Evolutionary conservation across 2,797 vertebrate species (phyloP).

Genomic region (Thaleichthys pacificus): DNA sequence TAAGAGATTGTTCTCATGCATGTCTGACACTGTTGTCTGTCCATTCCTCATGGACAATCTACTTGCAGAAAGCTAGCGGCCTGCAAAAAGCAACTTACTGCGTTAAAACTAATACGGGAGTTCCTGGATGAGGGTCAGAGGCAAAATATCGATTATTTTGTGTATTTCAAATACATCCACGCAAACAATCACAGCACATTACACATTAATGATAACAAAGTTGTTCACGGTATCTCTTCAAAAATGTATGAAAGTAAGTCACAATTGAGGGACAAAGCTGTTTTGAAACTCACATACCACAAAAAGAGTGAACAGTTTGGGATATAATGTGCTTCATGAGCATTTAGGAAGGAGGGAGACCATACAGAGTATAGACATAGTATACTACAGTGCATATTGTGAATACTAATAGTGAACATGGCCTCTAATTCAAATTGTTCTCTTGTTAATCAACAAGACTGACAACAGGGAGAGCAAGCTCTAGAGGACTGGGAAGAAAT

Average conservation of each 20-base stretch:
- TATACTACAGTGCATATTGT: constrained; percentile 41
- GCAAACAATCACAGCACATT: too few species aligned
- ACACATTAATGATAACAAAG: too few species aligned
- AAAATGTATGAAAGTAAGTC: background rate
- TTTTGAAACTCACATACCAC: constrained; percentile 36
- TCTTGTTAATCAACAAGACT: constrained; percentile 70
- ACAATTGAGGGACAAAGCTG: constrained; percentile 21
- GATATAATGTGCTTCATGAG: constrained; percentile 22
- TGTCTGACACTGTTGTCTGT: too few species aligned
- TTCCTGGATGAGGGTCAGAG: too few species aligned
- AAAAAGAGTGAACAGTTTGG: constrained; percentile 28
- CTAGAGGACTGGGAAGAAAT: constrained; percentile 63
- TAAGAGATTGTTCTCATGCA: too few species aligned
- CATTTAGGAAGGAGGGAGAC: constrained; percentile 35
- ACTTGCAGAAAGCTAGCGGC: too few species aligned
- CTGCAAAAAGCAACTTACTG: too few species aligned
- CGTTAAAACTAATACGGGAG: too few species aligned
- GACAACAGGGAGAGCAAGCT: constrained; percentile 63
- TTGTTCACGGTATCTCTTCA: too few species aligned
- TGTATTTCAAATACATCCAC: too few species aligned
- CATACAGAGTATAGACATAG: constrained; percentile 28
- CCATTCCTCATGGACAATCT: too few species aligned
- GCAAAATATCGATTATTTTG: too few species aligned
- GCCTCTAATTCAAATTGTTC: constrained; percentile 65
- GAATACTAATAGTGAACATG: constrained; percentile 64